Evolutionary conservation across 2,113 vertebrate species (phyloP).

Genomic region (Carassius gibelio): DNA sequence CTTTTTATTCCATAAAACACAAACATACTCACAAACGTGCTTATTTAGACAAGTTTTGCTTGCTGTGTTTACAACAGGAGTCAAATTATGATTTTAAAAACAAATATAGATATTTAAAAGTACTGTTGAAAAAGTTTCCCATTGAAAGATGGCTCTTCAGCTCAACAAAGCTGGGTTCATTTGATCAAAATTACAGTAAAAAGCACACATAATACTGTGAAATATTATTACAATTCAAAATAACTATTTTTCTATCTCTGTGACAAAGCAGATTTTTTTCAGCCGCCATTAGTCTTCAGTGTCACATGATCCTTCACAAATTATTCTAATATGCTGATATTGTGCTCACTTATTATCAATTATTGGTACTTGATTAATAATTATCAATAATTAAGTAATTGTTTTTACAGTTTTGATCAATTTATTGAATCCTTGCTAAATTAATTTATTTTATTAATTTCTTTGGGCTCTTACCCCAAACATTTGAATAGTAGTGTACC

Average conservation of each 20-base stretch:
- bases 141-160: neutral
- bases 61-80: neutral
- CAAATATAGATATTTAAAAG: neutral
- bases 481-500: neutral
- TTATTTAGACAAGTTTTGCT: neutral
- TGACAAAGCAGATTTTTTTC: no score
- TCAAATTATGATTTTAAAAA: neutral
- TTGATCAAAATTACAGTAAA: neutral
- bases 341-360: no score
- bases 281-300: no score
- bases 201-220: neutral
- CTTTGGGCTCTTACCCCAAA: neutral
- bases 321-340: no score
- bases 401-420: neutral
- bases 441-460: neutral
- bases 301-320: no score
- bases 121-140: neutral
- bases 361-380: no score
- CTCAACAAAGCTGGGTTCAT: neutral
- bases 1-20: constrained; percentile 42
- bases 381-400: no score
- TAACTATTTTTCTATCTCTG: no score
- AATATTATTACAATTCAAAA: no score
- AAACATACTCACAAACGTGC: constrained; percentile 39
- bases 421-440: neutral